Conservation (phyloP, 2,113 vertebrate genomes). For the Podiceps cristatus region DNA sequence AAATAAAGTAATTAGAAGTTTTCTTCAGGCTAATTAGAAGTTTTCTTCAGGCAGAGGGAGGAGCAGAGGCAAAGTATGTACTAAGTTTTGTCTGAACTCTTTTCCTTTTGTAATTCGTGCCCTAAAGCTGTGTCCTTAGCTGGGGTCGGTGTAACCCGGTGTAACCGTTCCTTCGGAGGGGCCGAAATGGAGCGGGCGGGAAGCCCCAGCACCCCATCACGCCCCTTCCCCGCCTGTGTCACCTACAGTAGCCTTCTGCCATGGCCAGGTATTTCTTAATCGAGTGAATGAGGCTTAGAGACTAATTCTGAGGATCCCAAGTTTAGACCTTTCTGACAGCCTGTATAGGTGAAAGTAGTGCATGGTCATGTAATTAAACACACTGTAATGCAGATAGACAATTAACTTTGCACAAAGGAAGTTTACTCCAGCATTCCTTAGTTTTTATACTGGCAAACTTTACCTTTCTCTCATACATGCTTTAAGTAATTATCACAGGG, state of each 20-base stretch:
- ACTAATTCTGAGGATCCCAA: background rate
- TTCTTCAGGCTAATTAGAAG: constrained; percentile 62
- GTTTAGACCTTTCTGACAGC: background rate
- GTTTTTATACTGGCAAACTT: background rate
- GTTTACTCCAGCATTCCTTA: background rate
- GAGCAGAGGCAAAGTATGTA: constrained; percentile 49
- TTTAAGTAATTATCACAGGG: background rate
- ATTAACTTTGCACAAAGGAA: background rate
- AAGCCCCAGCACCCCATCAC: background rate
- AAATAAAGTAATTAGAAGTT: constrained; percentile 61
- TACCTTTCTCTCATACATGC: background rate
- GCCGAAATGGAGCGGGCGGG: background rate
- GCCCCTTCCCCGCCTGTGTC: background rate
- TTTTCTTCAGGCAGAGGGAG: constrained; percentile 55
- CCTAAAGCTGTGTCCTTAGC: constrained; percentile 59
- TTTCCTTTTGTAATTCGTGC: constrained; percentile 46
- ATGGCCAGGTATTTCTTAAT: background rate
- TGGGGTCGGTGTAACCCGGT: constrained; percentile 6
- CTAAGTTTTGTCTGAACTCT: constrained; percentile 57
- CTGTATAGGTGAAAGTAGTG: background rate
- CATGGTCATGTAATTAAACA: background rate
- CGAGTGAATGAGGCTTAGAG: background rate
- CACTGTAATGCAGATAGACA: background rate
- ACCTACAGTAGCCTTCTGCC: background rate
- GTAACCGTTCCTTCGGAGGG: background rate